Evolutionary conservation across 2,888 invertebrate species (phyloP).

Genomic region (Julus scanicus): DNA sequence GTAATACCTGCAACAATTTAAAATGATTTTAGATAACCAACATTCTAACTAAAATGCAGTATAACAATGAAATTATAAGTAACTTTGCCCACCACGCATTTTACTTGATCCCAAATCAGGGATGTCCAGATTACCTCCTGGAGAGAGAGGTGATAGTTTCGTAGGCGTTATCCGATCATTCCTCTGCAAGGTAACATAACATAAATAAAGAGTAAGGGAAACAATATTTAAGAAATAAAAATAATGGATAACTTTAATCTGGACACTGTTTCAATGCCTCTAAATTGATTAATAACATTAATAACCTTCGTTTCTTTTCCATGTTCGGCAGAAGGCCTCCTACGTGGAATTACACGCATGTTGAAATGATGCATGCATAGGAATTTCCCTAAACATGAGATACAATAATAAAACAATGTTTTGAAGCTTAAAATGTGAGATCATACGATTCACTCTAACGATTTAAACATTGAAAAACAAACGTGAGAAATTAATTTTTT

Average conservation of each 20-base stretch:
- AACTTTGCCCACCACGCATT: not conserved
- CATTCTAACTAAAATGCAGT: not conserved
- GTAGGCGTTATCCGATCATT: conserved; percentile 8
- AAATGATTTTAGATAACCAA: not conserved
- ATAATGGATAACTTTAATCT: too few species aligned
- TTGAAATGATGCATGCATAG: conserved; percentile 75
- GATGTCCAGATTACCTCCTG: conserved; percentile 2
- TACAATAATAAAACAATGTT: too few species aligned
- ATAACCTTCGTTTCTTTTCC: conserved; percentile 49
- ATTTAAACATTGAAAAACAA: too few species aligned
- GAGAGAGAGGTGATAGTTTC: not conserved
- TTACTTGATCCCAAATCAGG: not conserved
- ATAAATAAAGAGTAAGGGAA: not conserved
- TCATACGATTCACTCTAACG: too few species aligned
- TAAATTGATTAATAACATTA: not conserved
- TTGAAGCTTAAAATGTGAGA: too few species aligned
- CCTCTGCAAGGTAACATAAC: conserved; percentile 23
- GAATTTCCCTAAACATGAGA: conserved; percentile 68
- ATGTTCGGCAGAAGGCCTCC: conserved; percentile 41
- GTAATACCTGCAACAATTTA: conserved; percentile 67
- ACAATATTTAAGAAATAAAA: too few species aligned
- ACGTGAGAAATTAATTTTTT: too few species aligned
- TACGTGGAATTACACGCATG: conserved; percentile 66
- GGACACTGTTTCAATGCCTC: not conserved
- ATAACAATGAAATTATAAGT: conserved; percentile 7